Conservation (phyloP, 2,113 vertebrate species). For the Tachysurus vachellii region DNA sequence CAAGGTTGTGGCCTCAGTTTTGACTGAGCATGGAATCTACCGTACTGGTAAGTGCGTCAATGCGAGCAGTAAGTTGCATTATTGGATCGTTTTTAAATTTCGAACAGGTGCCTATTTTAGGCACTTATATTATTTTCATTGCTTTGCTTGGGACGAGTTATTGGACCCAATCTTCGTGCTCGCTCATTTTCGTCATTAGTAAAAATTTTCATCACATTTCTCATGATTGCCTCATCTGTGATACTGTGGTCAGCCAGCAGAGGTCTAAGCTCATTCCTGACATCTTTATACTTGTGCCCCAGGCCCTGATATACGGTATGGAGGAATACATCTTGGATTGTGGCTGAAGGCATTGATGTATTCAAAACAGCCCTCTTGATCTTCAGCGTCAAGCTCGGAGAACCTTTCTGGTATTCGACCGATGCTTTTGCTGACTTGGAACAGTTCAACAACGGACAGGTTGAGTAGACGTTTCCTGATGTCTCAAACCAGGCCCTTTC, state of each 20-base stretch:
- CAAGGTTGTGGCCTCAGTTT: no score
- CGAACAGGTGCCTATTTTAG: no score
- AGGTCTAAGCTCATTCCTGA: neutral
- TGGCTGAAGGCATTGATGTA: no score
- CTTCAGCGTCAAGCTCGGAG: neutral
- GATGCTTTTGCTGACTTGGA: no score
- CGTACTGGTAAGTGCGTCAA: no score
- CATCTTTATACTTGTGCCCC: neutral
- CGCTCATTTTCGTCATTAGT: constrained; percentile 6
- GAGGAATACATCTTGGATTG: neutral
- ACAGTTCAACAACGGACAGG: constrained; percentile 26
- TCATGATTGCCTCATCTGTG: neutral
- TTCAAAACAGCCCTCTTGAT: constrained; percentile 10
- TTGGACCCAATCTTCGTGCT: neutral
- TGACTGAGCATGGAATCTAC: no score
- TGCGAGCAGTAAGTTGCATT: no score
- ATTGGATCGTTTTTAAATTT: no score
- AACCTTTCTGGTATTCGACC: no score
- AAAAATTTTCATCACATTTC: neutral
- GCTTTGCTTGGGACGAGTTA: no score
- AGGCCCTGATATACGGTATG: neutral
- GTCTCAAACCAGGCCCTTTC: constrained; percentile 38
- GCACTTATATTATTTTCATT: no score
- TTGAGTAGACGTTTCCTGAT: constrained; percentile 39
- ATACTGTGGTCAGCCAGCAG: neutral